Evolutionary conservation across 2,797 vertebrate species (phyloP), one percentile per base, ranked within the genome.

Genomic region (Typhlichthys eigenmanni): DNA sequence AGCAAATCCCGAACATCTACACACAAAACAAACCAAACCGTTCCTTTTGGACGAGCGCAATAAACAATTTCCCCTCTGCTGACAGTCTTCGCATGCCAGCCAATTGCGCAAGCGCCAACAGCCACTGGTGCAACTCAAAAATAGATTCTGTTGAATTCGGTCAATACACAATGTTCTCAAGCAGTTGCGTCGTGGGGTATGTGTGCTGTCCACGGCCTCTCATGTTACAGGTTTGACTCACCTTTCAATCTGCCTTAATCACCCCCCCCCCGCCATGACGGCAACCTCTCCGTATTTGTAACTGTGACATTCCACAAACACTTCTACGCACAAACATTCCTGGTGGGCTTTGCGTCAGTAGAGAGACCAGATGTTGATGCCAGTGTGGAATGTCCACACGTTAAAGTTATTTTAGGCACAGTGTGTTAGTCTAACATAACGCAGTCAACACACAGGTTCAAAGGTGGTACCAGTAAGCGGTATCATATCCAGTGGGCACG

Each of bases 31-130:
- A 60, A 49, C 70, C 32, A 60, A 16, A 75, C 60, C 45, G 49
- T 76, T 75, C 56, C n/a, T 47, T 62, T 48, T 75, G 81, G 84
- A 82, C 32, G 16, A 1, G 8, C 52, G 17, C 9, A 55, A 75
- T 86, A 78, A 87, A 79, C 76, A 9, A 8, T 85, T 61, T 76
- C 61, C 32, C 77, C 79, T 58, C 68, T 77, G 75, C 24, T 74
- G 71, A 34, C 1, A 8, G 54, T 43, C 63, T 59, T 83, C 62
- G 67, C 64, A 75, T 76, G 62, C 17, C 62, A 61, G 71, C 61
- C 24, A 11, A 46, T 55, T 48, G 17, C 2, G 53, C 47, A 62
- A 64, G 56, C 48, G 49, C 53, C 43, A 49, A 51, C 29, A 24
- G 9, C 58, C 60, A n/a, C 52, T 47, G 29, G 47, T 61, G 76